Evolutionary conservation across 2,888 invertebrate species (phyloP).

Genomic region (Anodontia alba): DNA sequence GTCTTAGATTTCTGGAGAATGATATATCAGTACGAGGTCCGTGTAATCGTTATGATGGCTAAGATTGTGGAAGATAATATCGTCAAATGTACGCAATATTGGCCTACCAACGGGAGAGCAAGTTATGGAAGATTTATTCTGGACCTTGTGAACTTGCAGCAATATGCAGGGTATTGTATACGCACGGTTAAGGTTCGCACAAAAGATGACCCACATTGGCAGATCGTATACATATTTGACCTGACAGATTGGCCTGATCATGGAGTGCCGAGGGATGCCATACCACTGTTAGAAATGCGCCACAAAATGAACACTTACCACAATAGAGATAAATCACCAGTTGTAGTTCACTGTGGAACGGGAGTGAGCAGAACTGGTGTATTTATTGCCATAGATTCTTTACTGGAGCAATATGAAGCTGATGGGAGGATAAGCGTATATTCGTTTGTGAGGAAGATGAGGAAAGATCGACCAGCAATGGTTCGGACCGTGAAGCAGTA

Average conservation of each 20-base stretch:
- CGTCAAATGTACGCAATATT: constrained; percentile 96
- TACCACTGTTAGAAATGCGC: constrained; percentile 82
- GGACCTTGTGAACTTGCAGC: constrained; percentile 94
- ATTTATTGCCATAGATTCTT: constrained; percentile 83
- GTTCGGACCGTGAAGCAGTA: constrained; percentile 83
- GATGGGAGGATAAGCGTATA: constrained; percentile 82
- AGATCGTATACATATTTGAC: constrained; percentile 76
- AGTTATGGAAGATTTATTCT: constrained; percentile 94
- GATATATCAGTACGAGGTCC: constrained; percentile 85
- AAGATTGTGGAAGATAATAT: constrained; percentile 85
- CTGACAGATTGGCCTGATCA: constrained; percentile 83
- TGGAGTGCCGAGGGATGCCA: constrained; percentile 80
- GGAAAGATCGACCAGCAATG: constrained; percentile 80
- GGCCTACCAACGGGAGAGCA: constrained; percentile 91
- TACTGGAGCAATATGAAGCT: constrained; percentile 80
- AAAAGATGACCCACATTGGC: constrained; percentile 52
- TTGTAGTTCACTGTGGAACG: constrained; percentile 84
- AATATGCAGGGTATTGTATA: constrained; percentile 94
- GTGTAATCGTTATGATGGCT: constrained; percentile 86
- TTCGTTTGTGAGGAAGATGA: constrained; percentile 77
- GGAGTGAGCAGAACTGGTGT: constrained; percentile 83
- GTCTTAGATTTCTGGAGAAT: constrained; percentile 86
- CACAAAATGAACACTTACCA: constrained; percentile 69
- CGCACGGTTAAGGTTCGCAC: constrained; percentile 72
- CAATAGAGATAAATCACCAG: constrained; percentile 63